phyloP scores from a whole-genome alignment of 2,113 vertebrate genomes.

The Charina bottae region DNA sequence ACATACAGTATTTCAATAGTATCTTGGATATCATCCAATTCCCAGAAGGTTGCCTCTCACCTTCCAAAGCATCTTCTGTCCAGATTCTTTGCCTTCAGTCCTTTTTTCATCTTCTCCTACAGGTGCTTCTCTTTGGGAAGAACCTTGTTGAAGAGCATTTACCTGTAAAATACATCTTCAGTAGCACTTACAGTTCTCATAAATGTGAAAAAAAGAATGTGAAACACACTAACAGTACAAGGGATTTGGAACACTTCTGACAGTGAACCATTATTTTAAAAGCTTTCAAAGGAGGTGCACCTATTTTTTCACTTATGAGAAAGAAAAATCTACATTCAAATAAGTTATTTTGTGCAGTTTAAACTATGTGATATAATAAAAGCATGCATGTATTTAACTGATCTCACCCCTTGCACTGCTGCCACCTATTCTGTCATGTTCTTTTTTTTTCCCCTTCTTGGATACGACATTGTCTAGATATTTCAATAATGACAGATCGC shows the following conservation, averaged over 20 bases:
- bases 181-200: background rate
- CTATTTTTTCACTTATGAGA: background rate
- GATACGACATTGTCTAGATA: background rate
- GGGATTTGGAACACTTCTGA: background rate
- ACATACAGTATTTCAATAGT: background rate
- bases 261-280: background rate
- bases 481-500: background rate
- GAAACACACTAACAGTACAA: background rate
- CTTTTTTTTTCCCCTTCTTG: background rate
- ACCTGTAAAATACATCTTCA: constrained; percentile 62
- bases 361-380: background rate
- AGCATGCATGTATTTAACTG: background rate
- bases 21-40: background rate
- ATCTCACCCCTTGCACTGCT: background rate
- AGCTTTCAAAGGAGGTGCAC: background rate
- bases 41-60: constrained; percentile 56
- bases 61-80: constrained; percentile 73
- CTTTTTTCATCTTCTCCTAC: constrained; percentile 67
- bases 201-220: background rate
- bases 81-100: constrained; percentile 60
- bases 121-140: constrained; percentile 41
- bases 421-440: background rate
- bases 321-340: background rate
- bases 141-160: constrained; percentile 72
- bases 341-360: background rate